Conservation (phyloP, 2,888 invertebrate genomes). For the Microctonus brassicae region DNA sequence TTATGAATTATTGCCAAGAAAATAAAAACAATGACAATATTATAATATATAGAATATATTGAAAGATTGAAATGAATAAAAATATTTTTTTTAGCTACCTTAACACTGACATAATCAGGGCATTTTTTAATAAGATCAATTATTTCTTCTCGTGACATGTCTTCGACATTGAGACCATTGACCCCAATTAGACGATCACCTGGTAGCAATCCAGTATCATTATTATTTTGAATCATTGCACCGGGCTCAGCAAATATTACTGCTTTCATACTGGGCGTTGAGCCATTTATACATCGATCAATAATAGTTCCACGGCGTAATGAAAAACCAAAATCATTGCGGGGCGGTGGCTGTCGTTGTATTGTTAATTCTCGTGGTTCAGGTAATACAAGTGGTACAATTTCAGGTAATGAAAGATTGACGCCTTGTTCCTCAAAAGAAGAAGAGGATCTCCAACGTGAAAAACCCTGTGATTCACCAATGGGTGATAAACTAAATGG, state of each 20-base stretch:
- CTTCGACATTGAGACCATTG: constrained; percentile 87
- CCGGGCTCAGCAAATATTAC: constrained; percentile 95
- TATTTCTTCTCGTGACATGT: constrained; percentile 88
- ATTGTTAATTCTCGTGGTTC: constrained; percentile 83
- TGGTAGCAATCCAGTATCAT: constrained; percentile 89
- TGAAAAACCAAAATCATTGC: constrained; percentile 95
- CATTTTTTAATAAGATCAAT: constrained; percentile 93
- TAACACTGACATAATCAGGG: constrained; percentile 84
- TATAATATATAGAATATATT: constrained; percentile 6
- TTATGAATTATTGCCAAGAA: background rate
- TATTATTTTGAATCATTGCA: constrained; percentile 75
- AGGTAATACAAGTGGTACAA: constrained; percentile 79
- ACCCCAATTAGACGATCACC: constrained; percentile 95
- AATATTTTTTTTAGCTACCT: constrained; percentile 73
- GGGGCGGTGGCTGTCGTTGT: constrained; percentile 83
- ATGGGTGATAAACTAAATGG: constrained; percentile 89
- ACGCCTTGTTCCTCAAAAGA: constrained; percentile 79
- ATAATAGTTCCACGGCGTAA: constrained; percentile 89
- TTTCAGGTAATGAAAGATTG: constrained; percentile 79
- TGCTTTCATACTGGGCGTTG: constrained; percentile 74
- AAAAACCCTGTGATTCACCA: constrained; percentile 87
- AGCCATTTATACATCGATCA: constrained; percentile 74
- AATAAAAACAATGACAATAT: background rate
- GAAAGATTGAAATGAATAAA: too few relatives aligned
- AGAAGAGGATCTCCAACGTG: constrained; percentile 82